A percentile compares a stretch with the other conserved stretches of the same genome.
Conservation (phyloP, 1,140 invertebrate species). For the Megalonaias nervosa region DNA sequence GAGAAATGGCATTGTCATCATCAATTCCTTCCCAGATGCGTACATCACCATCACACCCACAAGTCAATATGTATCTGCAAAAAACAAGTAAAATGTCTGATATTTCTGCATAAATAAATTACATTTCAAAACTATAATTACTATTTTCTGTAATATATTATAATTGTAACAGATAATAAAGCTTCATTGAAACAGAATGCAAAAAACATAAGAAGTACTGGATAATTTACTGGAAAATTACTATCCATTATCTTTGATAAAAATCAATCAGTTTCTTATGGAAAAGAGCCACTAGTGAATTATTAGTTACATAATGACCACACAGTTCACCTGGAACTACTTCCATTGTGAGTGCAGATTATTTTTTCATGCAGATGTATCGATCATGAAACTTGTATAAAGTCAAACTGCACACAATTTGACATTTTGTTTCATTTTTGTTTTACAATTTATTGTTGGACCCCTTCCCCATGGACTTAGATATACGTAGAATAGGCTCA, state of each 20-base stretch:
- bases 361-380: no score
- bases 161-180: neutral
- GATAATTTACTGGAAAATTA: neutral
- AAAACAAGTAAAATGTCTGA: conserved; percentile 22
- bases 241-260: neutral
- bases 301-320: no score
- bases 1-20: conserved; percentile 84
- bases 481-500: no score
- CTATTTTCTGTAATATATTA: neutral
- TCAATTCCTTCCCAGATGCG: conserved; percentile 89
- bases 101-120: neutral
- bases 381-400: no score
- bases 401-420: no score
- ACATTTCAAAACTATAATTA: neutral
- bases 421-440: no score
- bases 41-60: conserved; percentile 93
- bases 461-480: no score
- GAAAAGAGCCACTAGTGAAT: no score
- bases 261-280: neutral
- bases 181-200: neutral
- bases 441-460: no score
- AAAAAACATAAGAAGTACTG: neutral
- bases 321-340: no score
- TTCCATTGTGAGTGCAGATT: no score
- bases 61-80: conserved; percentile 84